A percentile compares a stretch with the other conserved stretches of the same genome.
Conservation (phyloP, 2,888 invertebrate genomes). For the Meliscaeva auricollis region DNA sequence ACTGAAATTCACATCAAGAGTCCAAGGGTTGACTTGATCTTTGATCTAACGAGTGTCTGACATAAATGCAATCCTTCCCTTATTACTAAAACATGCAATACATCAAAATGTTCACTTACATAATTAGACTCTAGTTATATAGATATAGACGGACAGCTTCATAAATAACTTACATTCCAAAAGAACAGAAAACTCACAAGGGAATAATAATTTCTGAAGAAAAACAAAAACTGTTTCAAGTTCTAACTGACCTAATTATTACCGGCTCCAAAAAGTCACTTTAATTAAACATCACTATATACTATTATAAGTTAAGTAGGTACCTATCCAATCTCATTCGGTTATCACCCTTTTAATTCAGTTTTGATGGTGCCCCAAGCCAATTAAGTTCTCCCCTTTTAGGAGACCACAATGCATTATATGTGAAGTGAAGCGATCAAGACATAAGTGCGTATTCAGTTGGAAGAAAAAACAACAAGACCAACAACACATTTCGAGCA, state of each 20-base stretch:
- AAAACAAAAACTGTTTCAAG: neutral
- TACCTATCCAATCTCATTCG: conserved; percentile 19
- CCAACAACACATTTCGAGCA: conserved; percentile 23
- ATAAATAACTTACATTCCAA: too few relatives aligned
- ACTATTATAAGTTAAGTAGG: too few relatives aligned
- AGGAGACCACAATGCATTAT: conserved; percentile 4
- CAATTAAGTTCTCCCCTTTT: neutral
- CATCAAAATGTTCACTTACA: too few relatives aligned
- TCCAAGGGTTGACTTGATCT: too few relatives aligned
- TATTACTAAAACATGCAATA: too few relatives aligned
- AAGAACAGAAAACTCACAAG: neutral
- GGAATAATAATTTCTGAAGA: neutral
- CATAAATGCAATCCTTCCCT: too few relatives aligned
- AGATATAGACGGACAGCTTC: too few relatives aligned
- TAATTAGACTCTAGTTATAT: too few relatives aligned
- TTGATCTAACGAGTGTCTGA: too few relatives aligned
- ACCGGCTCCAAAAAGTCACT: neutral
- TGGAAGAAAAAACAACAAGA: conserved; percentile 44
- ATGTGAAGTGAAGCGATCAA: conserved; percentile 31
- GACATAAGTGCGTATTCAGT: conserved; percentile 24
- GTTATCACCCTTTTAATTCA: conserved; percentile 28
- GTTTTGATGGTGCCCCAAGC: neutral
- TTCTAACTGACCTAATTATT: neutral
- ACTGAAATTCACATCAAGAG: too few relatives aligned
- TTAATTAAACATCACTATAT: neutral